A percentile compares a stretch with the other conserved stretches of the same genome.
These are phyloP conservation scores for Chiroxiphia lanceolata DNA, from an alignment of 2,797 vertebrate genomes.

Conservation along the genomic window DNA sequence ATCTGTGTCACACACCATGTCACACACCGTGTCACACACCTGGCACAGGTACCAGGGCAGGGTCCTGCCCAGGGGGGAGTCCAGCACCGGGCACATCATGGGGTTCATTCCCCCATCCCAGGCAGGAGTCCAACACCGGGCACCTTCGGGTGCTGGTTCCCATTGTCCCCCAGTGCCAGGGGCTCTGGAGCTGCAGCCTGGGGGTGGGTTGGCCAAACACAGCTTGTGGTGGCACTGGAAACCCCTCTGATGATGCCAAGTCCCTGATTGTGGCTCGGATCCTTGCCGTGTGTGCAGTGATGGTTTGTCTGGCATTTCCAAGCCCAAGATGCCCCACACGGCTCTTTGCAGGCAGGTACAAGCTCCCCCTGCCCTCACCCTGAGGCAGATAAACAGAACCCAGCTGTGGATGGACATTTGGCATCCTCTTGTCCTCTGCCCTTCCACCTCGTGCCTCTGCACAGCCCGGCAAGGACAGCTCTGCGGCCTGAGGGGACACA, in stretches of 20 bases:
- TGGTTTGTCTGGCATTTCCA: neutral
- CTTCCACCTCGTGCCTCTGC: too few species aligned
- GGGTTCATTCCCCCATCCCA: too few species aligned
- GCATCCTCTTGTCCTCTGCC: neutral
- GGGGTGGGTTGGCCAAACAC: too few species aligned
- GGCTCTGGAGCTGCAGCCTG: neutral
- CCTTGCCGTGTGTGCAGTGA: neutral
- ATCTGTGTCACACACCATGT: too few species aligned
- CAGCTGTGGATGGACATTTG: neutral
- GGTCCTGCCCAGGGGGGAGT: too few species aligned
- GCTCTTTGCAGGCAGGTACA: neutral
- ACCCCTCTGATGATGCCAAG: neutral
- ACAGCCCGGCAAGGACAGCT: neutral
- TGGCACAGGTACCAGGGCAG: too few species aligned
- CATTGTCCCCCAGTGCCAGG: neutral
- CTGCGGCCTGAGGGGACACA: neutral
- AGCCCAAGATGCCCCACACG: neutral
- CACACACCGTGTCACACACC: too few species aligned
- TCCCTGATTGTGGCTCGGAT: neutral
- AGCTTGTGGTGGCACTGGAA: neutral
- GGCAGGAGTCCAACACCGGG: too few species aligned
- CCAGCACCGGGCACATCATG: too few species aligned
- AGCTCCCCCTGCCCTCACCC: neutral
- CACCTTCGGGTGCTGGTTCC: fast-evolving
- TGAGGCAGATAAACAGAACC: too few species aligned